Evolutionary conservation across 2,113 vertebrate genomes (phyloP).

Genomic region (Cinclus mexicanus): DNA sequence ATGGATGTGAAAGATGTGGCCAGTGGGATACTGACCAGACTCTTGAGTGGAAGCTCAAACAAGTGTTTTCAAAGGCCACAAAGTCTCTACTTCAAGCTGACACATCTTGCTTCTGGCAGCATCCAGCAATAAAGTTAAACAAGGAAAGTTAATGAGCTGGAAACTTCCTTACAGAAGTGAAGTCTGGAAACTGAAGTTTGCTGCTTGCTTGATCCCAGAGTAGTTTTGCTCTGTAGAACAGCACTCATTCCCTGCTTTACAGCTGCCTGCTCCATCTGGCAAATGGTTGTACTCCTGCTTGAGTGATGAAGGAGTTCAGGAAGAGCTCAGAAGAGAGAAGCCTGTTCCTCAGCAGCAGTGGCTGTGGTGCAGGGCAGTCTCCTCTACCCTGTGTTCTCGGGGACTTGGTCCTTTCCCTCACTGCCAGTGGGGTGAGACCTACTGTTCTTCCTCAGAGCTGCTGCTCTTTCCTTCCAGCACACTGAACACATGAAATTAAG

Average conservation of each 20-base stretch:
- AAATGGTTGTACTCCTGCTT: not conserved
- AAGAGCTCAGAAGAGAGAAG: not conserved
- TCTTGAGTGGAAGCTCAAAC: not conserved
- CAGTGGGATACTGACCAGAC: not conserved
- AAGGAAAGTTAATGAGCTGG: constrained; percentile 7
- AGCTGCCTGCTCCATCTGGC: constrained; percentile 29
- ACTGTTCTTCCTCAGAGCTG: not conserved
- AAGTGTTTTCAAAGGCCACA: not conserved
- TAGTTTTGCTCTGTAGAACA: not conserved
- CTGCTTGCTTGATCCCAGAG: not conserved
- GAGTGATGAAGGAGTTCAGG: not conserved
- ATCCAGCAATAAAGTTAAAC: constrained; percentile 12
- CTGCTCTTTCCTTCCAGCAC: not conserved
- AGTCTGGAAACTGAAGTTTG: constrained; percentile 8
- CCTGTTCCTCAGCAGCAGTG: not conserved
- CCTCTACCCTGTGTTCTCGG: not conserved
- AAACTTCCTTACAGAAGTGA: constrained; percentile 27
- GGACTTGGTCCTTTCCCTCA: not conserved
- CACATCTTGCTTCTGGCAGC: not conserved
- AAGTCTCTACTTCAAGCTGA: not conserved
- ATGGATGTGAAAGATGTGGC: not conserved
- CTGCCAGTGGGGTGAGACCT: not conserved
- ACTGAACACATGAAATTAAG: not conserved
- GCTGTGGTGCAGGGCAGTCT: not conserved
- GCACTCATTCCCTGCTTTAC: not conserved